Conservation (phyloP, 2,888 invertebrate genomes). For the Lasioglossum calceatum region DNA sequence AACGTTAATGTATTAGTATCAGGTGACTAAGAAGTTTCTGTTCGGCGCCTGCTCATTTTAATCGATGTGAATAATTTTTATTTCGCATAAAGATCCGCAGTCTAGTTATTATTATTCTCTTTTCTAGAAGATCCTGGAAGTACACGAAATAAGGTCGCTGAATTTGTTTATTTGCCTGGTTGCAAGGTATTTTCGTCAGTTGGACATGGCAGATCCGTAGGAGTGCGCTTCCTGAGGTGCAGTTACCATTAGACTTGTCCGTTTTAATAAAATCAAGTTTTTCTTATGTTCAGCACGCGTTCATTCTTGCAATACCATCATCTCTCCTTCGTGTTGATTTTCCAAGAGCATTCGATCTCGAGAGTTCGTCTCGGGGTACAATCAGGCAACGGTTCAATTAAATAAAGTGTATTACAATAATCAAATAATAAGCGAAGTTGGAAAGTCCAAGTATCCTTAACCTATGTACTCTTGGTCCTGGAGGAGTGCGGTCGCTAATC, state of each 20-base stretch:
- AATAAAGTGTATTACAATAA: slow-evolving; percentile 70
- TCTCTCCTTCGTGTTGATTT: background rate
- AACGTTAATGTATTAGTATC: background rate
- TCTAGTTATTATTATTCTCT: slow-evolving; percentile 13
- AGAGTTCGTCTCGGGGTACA: slow-evolving; percentile 21
- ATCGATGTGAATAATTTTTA: background rate
- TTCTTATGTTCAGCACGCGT: slow-evolving; percentile 6
- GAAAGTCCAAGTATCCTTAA: slow-evolving; percentile 63
- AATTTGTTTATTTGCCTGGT: slow-evolving; percentile 92
- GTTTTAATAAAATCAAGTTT: slow-evolving; percentile 57
- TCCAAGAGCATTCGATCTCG: background rate
- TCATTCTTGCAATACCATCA: background rate
- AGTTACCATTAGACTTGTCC: slow-evolving; percentile 25
- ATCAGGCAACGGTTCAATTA: slow-evolving; percentile 63
- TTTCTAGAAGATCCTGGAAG: slow-evolving; percentile 79
- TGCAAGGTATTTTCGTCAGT: slow-evolving; percentile 90
- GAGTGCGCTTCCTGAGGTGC: slow-evolving; percentile 7
- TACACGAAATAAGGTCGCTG: slow-evolving; percentile 85
- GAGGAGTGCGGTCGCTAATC: slow-evolving; percentile 87
- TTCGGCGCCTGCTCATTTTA: background rate
- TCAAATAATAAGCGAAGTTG: slow-evolving; percentile 60
- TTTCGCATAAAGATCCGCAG: background rate
- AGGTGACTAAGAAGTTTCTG: background rate
- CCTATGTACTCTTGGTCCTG: slow-evolving; percentile 89
- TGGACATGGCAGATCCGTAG: slow-evolving; percentile 88